Conservation (phyloP, 2,797 vertebrate species). For the Notamacropus eugenii region DNA sequence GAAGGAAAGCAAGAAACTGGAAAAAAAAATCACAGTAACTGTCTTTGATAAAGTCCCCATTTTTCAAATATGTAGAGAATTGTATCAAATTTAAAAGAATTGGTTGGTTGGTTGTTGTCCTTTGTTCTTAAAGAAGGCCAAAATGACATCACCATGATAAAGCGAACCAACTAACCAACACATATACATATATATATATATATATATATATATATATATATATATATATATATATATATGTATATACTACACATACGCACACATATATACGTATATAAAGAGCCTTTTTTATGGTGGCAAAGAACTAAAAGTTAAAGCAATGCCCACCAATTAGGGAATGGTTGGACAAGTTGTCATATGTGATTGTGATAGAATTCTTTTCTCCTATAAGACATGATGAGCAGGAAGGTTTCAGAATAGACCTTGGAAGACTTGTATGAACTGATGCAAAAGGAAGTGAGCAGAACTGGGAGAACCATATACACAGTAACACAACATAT, state of each 20-base stretch:
- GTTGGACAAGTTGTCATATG: background rate
- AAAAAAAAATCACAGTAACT: background rate
- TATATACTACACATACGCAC: too few species aligned
- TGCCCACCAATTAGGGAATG: background rate
- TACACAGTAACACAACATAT: background rate
- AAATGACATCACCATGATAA: too few species aligned
- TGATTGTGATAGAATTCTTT: background rate
- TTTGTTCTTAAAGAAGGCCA: too few species aligned
- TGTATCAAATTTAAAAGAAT: background rate
- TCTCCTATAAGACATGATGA: background rate
- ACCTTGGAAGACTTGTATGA: background rate
- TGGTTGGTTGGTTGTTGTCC: too few species aligned
- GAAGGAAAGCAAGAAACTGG: background rate
- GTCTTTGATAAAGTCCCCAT: background rate
- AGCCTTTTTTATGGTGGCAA: background rate
- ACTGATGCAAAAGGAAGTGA: background rate
- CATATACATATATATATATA: too few species aligned
- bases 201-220: too few species aligned
- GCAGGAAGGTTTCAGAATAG: background rate
- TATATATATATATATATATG: too few species aligned
- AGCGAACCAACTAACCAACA: too few species aligned
- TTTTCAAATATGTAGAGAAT: background rate
- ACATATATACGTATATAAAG: too few species aligned
- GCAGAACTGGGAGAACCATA: background rate
- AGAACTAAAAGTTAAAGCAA: background rate